Base-by-base conservation (phyloP, 1,140 invertebrate species). In the Trichogramma pretiosum region DNA sequence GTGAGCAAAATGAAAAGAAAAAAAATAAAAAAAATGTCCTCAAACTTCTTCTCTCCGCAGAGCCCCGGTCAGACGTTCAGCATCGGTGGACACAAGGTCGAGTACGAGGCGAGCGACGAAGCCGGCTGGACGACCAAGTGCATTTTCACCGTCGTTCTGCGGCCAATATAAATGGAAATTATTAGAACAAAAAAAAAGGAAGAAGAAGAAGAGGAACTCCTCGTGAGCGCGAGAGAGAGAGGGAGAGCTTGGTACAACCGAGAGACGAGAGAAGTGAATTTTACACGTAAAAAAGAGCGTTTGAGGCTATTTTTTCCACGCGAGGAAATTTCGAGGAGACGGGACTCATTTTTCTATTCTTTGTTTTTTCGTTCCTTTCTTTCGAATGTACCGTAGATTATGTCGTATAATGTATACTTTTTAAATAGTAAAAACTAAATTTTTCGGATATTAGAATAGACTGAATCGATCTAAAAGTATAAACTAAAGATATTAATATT, bases 51-150 rank as follows among this genome's bases (percentile, higher is more conserved):
- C 24, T 60, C 57, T 49, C 22, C n/a, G 3, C 56, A 73, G 70
- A 65, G 57, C 38, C 65, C 69, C 5, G 70, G 67, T 33, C 59
- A 56, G 13, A 54, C 41, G 33, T 72, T 73, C 48, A 60, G 61
- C 34, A 13, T 67, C 30, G 69, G 68, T 1, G 64, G 59, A 5
- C 68, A 71, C 52, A 65, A 64, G 53, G 57, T 72, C 16, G 67
- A 65, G 40, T 73, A 72, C 58, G 64, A 70, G 36, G 69, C 67
- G 0, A 61, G 53, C 46, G 70, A 73, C 50, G 67, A 72, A n/a
- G 69, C 68, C 2, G 69, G 69, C 18, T 72, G 69, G 68, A 65
- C 67, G 48, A 63, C 67, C 45, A 67, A 68, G 54, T 73, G 70
- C 58, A 63, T 63, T 46, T 71, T 71, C 56, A 64, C 57, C 42